Conservation (phyloP, 2,888 invertebrate genomes). For the Miltochrista miniata region DNA sequence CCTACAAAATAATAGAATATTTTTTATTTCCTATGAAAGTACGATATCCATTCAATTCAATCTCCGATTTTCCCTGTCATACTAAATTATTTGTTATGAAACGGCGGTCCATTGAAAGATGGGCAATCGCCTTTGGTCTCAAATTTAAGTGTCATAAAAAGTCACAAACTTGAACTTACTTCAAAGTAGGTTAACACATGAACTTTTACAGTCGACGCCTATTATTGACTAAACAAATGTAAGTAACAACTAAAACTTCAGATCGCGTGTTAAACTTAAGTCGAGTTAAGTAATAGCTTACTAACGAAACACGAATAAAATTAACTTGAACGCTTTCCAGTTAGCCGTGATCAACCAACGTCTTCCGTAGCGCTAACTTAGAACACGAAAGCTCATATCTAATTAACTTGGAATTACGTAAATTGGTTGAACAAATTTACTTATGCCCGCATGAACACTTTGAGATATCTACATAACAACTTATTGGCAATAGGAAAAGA, state of each 20-base stretch:
- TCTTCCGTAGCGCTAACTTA: background rate
- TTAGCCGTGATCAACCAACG: conserved; percentile 13
- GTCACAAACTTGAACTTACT: conserved; percentile 14
- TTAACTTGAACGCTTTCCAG: conserved; percentile 35
- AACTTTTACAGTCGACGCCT: conserved; percentile 16
- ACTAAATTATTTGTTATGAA: too few relatives aligned
- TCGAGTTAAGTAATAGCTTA: conserved; percentile 46
- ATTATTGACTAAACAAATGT: conserved; percentile 22
- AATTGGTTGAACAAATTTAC: background rate
- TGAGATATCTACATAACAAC: too few relatives aligned
- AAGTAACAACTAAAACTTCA: conserved; percentile 26
- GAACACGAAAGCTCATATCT: background rate
- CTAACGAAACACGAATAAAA: conserved; percentile 47
- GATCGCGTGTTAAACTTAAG: conserved; percentile 44
- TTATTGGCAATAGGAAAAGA: too few relatives aligned
- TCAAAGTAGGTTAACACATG: conserved; percentile 26
- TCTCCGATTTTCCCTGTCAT: too few relatives aligned
- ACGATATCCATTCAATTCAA: too few relatives aligned
- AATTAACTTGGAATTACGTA: background rate
- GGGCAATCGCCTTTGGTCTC: too few relatives aligned
- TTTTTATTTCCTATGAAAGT: too few relatives aligned
- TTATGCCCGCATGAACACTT: too few relatives aligned
- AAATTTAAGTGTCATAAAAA: conserved; percentile 9
- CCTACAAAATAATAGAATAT: too few relatives aligned
- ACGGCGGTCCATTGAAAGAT: too few relatives aligned